Evolutionary conservation across 2,797 vertebrate genomes (phyloP).

Genomic region (Labeo calbasu): DNA sequence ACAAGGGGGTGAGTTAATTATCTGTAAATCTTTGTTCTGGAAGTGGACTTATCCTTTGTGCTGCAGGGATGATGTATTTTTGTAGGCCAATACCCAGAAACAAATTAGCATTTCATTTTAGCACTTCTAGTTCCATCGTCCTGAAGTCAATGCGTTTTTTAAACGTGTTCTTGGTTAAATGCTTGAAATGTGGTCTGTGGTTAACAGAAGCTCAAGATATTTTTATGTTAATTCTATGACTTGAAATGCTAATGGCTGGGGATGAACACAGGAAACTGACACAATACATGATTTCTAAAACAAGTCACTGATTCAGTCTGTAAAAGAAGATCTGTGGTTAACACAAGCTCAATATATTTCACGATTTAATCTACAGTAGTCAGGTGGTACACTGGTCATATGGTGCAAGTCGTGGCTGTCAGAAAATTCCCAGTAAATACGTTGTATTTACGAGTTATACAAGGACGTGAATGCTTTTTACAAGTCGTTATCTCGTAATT

Average conservation of each 20-base stretch:
- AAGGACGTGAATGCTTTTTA: too few species aligned
- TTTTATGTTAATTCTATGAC: neutral
- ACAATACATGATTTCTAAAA: neutral
- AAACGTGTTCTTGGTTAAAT: neutral
- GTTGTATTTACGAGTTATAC: too few species aligned
- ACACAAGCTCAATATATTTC: neutral
- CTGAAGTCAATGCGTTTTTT: neutral
- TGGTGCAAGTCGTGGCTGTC: too few species aligned
- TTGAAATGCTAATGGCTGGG: neutral
- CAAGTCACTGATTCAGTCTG: neutral
- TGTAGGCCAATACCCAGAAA: neutral
- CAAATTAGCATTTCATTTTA: neutral
- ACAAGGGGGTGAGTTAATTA: too few species aligned
- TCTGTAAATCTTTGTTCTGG: too few species aligned
- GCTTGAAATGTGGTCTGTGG: neutral
- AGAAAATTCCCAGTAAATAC: too few species aligned
- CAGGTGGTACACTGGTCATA: too few species aligned
- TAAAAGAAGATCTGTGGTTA: neutral
- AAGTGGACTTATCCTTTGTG: neutral
- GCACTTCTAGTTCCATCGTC: neutral
- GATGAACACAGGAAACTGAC: neutral
- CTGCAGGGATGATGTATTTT: neutral
- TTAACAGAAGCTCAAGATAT: neutral
- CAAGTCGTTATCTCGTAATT: too few species aligned
- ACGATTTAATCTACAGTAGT: neutral